Base-by-base conservation (phyloP, 2,797 vertebrate species). In the Distichodus sexfasciatus region DNA sequence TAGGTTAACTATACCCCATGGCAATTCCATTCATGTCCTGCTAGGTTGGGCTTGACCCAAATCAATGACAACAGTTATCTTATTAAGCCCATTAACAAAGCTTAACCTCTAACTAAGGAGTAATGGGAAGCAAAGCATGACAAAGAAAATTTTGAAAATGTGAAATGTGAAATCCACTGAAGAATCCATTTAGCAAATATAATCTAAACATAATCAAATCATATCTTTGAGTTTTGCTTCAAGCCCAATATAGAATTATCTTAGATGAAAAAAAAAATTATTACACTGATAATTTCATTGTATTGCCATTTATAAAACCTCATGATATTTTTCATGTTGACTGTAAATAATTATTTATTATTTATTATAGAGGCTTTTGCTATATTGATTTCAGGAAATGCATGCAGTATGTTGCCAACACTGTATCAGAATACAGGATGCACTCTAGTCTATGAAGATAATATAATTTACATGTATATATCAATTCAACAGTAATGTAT, bases 1-100 rank as follows among this genome's bases (percentile, higher is more conserved):
- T 74, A 69, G 73, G 76, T 81, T 77, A 81, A 80, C 71, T 75
- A 77, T 60, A 79, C 75, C 79, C 75, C 65, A 71, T 76, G 70
- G 82, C 76, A 47, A 66, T 78, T 72, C 67, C 38, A 66, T 69
- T 70, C 68, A 70, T 75, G 70, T 57, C 74, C 67, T 66, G 68
- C 73, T 71, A 76, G 76, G 76, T 61, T 64, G 63, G 66, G 66
- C 69, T 75, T 78, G 75, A 84, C 76, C 77, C 77, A 78, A 76
- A 83, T 77, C 71, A 77, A 75, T 82, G 75, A 73, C 74, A 79
- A 68, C 71, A 69, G 47, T 73, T 71, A 17, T 69, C 63, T 72
- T 68, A 62, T 81, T 63, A 79, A 76, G 72, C 65, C 55, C 58
- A 31, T 31, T 77, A 69, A 36, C 71, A 76, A 80, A 79, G 50